Evolutionary conservation across 2,888 invertebrate species (phyloP), one percentile per base, ranked within the genome.

Genomic region (Tinea pellionella): DNA sequence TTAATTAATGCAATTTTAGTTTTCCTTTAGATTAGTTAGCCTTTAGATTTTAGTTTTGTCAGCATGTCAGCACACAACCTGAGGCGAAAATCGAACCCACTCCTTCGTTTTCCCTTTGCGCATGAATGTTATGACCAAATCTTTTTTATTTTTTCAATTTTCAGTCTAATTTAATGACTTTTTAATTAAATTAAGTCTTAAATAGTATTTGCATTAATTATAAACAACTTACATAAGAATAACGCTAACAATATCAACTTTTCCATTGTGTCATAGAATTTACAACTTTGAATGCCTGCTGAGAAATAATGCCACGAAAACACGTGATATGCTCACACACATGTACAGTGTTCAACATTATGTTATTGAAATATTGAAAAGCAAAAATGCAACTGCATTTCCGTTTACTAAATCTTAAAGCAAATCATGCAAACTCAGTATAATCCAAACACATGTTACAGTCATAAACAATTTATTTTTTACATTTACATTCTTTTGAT

Each of bases 181-280:
- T 42, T 16, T 15, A 51, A 13, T 13, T 15, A 13, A 13, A 4
- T 42, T 12, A 42, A 42, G 2, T 13, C 42, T 13, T n/a, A 2
- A 13, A 24, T 24, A 24, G 6, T 24, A 24, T 24, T 24, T 24
- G 24, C 24, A 24, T 24, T 6, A 12, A 37, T 53, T 55, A 56
- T 32, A 58, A 7, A 16, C 12, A 42, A 77, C 83, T 80, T 74
- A 86, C 86, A 86, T 41, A 86, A 74, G 59, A 86, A 68, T 62
- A 86, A 72, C 7, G 81, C 80, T 63, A 84, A 68, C 63, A 83
- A 64, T 63, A 86, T 70, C 65, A 83, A 67, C 69, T 71, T 78
- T 59, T 80, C 75, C 86, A 86, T 86, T 68, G 70, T 72, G 65
- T 64, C 65, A 56, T 64, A 59, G 64, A 62, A 30, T 24, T 12